phyloP scores from a whole-genome alignment of 2,797 vertebrate species.

The Hoplostethus mediterraneus region DNA sequence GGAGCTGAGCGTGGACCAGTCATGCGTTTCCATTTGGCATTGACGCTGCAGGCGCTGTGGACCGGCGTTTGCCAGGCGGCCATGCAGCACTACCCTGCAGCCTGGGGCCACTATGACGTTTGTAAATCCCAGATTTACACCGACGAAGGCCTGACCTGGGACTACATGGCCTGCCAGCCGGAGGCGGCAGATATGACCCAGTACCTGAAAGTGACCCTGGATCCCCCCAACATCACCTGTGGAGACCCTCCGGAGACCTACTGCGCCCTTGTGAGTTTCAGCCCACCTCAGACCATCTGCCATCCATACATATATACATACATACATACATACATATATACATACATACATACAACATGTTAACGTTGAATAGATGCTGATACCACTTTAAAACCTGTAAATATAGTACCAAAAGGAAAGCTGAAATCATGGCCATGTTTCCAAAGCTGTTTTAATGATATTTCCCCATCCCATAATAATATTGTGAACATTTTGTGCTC shows the following conservation, averaged over 20 bases:
- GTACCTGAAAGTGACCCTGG: conserved; percentile 93
- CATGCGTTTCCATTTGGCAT: conserved; percentile 93
- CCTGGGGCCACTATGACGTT: conserved; percentile 98
- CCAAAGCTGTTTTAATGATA: no score
- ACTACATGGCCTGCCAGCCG: conserved; percentile 99
- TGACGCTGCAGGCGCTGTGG: conserved; percentile 93
- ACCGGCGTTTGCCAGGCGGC: conserved; percentile 88
- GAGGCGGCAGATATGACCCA: conserved; percentile 97
- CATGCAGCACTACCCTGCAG: conserved; percentile 93
- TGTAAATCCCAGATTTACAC: conserved; percentile 97
- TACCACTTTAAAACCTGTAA: no score
- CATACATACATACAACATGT: neutral
- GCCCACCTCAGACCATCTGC: neutral
- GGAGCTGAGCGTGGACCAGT: conserved; percentile 59
- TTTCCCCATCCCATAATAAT: no score
- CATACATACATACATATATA: no score
- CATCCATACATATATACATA: neutral
- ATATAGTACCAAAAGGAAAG: no score
- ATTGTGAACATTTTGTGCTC: no score
- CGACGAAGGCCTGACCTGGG: conserved; percentile 96
- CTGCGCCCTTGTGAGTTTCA: conserved; percentile 96
- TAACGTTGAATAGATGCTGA: neutral
- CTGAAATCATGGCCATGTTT: no score
- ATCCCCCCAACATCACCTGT: conserved; percentile 97
- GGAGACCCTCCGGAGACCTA: conserved; percentile 97